Evolutionary conservation across 2,797 vertebrate genomes (phyloP), one percentile per base, ranked within the genome.

Genomic region (Myotis planiceps): DNA sequence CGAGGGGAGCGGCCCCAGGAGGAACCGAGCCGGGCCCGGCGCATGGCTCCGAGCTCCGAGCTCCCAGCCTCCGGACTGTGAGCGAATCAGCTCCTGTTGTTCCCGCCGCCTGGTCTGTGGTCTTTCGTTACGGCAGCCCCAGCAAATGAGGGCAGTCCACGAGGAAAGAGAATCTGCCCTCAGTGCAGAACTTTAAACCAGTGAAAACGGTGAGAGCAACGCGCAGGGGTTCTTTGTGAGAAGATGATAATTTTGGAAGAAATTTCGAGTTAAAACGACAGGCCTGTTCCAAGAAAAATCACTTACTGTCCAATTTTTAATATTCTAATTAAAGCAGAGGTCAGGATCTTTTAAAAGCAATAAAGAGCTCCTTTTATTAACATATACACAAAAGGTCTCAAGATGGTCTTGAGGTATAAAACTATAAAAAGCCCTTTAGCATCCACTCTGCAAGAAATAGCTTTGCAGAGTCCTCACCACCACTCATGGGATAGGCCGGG

Each of bases 351-450:
- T 92, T 65, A 80, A 90, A 88, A 71, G 90, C 51, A 86, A 85
- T 89, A 84, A 92, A 92, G 23, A 90, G 81, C 27, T 92, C 47
- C 51, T 96, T 90, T 91, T 63, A 94, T 75, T 90, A 95, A 92
- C 55, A 76, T 37, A 95, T 7, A 93, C 60, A 91, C 49, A 88
- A 75, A 96, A 92, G 90, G 84, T 78, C 88, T 92, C 95, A 79
- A 90, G 90, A 93, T 3, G 88, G 49, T 82, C 53, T 69, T 81
- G 65, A 95, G 76, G 23, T 47, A 60, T 27, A 19, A 94, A 92
- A 81, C 69, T 68, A 71, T 49, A 83, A 94, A 92, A 80, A 85
- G 53, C n/a, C 76, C 60, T 89, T 69, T 58, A 80, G 21, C 21
- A 72, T 47, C 69, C 18, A 58, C 65, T 81, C 74, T 25, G 66